These are phyloP conservation scores for Tympanuchus pallidicinctus DNA, from an alignment of 2,113 vertebrate species.

Conservation along the genomic window DNA sequence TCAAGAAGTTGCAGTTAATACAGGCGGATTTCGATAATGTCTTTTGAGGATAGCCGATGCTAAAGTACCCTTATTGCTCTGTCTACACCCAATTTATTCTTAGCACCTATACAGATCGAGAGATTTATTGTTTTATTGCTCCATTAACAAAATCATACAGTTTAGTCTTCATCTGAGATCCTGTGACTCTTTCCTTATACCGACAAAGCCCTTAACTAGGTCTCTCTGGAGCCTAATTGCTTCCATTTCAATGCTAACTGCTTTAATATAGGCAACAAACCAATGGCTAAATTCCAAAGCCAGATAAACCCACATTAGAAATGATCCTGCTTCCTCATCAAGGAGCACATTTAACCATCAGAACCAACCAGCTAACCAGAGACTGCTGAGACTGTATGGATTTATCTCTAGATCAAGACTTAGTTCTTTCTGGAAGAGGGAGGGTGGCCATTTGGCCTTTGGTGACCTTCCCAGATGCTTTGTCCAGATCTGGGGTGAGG, in stretches of 20 bases:
- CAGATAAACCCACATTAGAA: constrained; percentile 53
- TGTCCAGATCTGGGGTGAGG: background rate
- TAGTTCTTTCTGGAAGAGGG: constrained; percentile 21
- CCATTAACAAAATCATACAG: constrained; percentile 16
- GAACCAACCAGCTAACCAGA: constrained; percentile 3
- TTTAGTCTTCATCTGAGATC: background rate
- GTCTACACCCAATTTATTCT: constrained; percentile 23
- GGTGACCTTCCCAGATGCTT: background rate
- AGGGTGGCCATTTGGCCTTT: background rate
- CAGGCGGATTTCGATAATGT: background rate
- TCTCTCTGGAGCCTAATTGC: constrained; percentile 34
- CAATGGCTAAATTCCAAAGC: constrained; percentile 52
- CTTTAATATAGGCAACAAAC: constrained; percentile 47
- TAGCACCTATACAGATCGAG: background rate
- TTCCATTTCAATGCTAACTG: constrained; percentile 22
- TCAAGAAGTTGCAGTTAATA: background rate
- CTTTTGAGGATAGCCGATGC: background rate
- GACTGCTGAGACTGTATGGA: background rate
- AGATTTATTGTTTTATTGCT: constrained; percentile 34
- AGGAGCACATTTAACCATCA: constrained; percentile 25
- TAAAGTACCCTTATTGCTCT: constrained; percentile 31
- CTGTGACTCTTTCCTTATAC: background rate
- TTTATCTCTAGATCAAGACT: constrained; percentile 45
- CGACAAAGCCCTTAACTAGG: constrained; percentile 14
- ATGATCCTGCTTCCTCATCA: constrained; percentile 22